Evolutionary conservation across 2,888 invertebrate genomes (phyloP).

Genomic region (Drosophila colorata): DNA sequence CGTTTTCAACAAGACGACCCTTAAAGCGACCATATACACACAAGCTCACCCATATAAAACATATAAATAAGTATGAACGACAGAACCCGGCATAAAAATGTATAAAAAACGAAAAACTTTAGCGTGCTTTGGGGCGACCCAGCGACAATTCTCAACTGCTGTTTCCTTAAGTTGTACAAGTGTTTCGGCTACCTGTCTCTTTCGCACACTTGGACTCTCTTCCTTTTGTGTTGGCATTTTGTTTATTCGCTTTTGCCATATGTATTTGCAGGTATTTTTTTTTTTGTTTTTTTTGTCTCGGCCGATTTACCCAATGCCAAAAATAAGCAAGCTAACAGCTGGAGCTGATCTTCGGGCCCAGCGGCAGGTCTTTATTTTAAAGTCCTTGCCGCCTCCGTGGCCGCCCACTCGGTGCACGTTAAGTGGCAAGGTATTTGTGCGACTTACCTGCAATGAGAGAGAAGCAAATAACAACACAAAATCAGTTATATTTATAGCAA

Average conservation of each 20-base stretch:
- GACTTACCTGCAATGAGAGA: slow-evolving; percentile 72
- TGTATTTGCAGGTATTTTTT: slow-evolving; percentile 53
- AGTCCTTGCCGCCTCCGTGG: not conserved
- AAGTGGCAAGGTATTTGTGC: slow-evolving; percentile 57
- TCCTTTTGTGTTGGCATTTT: not conserved
- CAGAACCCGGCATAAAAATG: slow-evolving; percentile 26
- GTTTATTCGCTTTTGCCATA: slow-evolving; percentile 9
- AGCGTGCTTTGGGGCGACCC: slow-evolving; percentile 31
- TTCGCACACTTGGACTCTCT: not conserved
- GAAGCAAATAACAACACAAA: slow-evolving; percentile 39
- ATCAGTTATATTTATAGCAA: slow-evolving; percentile 65
- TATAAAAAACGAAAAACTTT: slow-evolving; percentile 27
- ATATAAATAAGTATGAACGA: slow-evolving; percentile 25
- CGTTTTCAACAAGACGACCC: slow-evolving; percentile 45
- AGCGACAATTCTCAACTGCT: slow-evolving; percentile 48
- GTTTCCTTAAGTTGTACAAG: slow-evolving; percentile 74
- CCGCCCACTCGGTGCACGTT: slow-evolving; percentile 21
- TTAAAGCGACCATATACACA: slow-evolving; percentile 27
- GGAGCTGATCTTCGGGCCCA: slow-evolving; percentile 35
- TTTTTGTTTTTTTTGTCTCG: slow-evolving; percentile 36
- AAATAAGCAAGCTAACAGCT: slow-evolving; percentile 39
- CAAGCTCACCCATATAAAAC: slow-evolving; percentile 15
- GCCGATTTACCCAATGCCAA: slow-evolving; percentile 49
- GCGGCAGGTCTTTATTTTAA: slow-evolving; percentile 34
- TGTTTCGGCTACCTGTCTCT: slow-evolving; percentile 27